Evolutionary conservation across 2,797 vertebrate genomes (phyloP), one percentile per base, ranked within the genome.

Genomic region (Hephaestus fuliginosus): DNA sequence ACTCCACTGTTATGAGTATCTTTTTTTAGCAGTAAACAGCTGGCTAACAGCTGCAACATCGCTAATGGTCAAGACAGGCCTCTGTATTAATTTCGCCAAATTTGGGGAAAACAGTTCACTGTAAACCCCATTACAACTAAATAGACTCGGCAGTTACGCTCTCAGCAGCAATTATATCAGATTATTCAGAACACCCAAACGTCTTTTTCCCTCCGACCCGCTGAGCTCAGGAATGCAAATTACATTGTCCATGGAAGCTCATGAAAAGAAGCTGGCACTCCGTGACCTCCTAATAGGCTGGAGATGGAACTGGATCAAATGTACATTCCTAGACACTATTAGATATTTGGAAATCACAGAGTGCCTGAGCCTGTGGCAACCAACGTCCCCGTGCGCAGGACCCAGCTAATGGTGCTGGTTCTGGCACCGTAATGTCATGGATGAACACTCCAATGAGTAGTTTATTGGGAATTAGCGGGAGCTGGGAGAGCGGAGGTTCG

Each of bases 191-290:
- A 87, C 85, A 85, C 80, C 64, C 82, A 74, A 82, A 90, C 43
- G 58, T 87, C 82, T 86, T 86, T 88, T 86, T 76, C 61, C 85
- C 81, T 25, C 80, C 86, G 49, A 69, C 75, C 86, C 86, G 78
- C 82, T 76, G 87, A 85, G 86, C 81, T 91, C 83, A 83, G 93
- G 92, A 94, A 95, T 93, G 93, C 86, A 92, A 92, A 94, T 93
- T 84, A 92, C 91, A 91, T 89, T 91, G 92, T 94, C 87, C 86
- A 81, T 82, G 89, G 86, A 89, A 84, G 85, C 76, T 87, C 89
- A 89, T 94, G 91, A 92, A 95, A 93, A 93, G 86, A 83, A 91
- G 81, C 91, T 92, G 92, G 92, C 92, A 91, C 85, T 78, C 85
- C 63, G 48, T 94, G 91, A 93, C 91, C 89, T 88, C 82, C 83